A percentile compares a stretch with the other conserved stretches of the same genome.
Evolutionary conservation across 1,140 invertebrate species (phyloP).

Genomic region (Eriocheir sinensis): DNA sequence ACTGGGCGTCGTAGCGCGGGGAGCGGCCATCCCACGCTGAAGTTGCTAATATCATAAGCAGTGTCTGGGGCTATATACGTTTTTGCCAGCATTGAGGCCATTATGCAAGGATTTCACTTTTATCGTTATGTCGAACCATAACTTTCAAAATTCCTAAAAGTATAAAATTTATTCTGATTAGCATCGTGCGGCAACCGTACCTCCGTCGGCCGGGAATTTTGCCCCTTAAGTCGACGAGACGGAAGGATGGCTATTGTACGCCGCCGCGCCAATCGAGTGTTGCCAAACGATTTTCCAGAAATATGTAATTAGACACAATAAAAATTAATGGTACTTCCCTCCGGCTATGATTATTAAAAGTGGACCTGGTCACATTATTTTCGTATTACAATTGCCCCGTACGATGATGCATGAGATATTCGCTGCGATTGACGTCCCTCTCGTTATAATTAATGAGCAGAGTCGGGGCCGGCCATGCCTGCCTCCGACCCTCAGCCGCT

Average conservation of each 20-base stretch:
- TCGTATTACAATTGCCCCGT: constrained; percentile 75
- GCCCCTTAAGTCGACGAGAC: constrained; percentile 63
- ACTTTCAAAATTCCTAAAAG: constrained; percentile 78
- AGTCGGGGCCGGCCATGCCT: background rate
- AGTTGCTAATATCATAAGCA: constrained; percentile 77
- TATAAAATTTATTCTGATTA: constrained; percentile 78
- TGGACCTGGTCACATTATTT: constrained; percentile 76
- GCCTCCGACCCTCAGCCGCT: constrained; percentile 20
- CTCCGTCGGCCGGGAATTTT: constrained; percentile 70
- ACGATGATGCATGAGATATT: constrained; percentile 71
- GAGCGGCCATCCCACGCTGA: constrained; percentile 36
- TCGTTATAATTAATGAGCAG: constrained; percentile 69
- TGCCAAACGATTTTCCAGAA: constrained; percentile 77
- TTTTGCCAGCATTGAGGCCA: constrained; percentile 76
- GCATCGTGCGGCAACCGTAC: constrained; percentile 76
- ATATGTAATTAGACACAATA: constrained; percentile 78
- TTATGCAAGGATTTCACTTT: constrained; percentile 78
- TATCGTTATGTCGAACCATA: constrained; percentile 78
- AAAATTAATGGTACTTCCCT: constrained; percentile 77
- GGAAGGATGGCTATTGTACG: constrained; percentile 68
- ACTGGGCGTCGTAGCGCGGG: constrained; percentile 44
- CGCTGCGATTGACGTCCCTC: constrained; percentile 70
- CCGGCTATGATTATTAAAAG: constrained; percentile 76
- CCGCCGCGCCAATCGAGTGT: constrained; percentile 70
- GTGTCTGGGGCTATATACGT: constrained; percentile 77